Base-by-base conservation (phyloP, 2,797 vertebrate species). In the Hoplostethus mediterraneus region DNA sequence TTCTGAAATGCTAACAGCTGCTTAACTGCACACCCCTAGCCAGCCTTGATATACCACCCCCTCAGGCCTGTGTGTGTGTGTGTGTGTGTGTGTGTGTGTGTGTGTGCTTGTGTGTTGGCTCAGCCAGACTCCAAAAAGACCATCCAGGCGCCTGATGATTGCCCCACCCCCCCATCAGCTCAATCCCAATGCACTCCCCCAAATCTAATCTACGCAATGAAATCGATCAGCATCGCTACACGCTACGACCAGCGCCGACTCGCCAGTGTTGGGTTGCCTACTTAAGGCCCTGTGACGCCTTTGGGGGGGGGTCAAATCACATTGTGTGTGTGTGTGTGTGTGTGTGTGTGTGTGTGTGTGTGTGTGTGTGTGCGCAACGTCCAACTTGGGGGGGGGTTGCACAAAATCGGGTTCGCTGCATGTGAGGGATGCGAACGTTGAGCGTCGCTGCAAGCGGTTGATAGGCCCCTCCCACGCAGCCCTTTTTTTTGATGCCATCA, bases 1-100 rank as follows among this genome's bases (percentile, higher is more conserved):
- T 87, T 85, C 89, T 90, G 87, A 94, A 93, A 93, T 49, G 75
- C 87, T 93, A 93, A 93, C 93, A 93, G 92, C 92, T 93, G 93
- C 87, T 86, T 83, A 80, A 89, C 83, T 90, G 83, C 86, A 67
- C 83, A 21, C 21, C 85, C 83, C 84, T 60, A 80, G 83, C 75
- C 81, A 73, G 73, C 61, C 74, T 68, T 48, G 33, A 87, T 84
- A 84, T 38, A 14, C 1, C 8, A 66, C 60, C 44, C 57, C 56
- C 13, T 31, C n/a, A 11, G 54, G 57, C 60, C 63, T 16, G 31
- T 63, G 48, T 49, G 14, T 68, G 31, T 69, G 21, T 21, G 21
- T 21, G 21, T 21, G 21, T 21, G 21, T 21, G 21, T 21, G 21
- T 21, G 21, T 21, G 21, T 21, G 21, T 21, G 21, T 21, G 14